phyloP scores from a whole-genome alignment of 35 echinoderm and acorn worm species.

The Ptychodera flava region DNA sequence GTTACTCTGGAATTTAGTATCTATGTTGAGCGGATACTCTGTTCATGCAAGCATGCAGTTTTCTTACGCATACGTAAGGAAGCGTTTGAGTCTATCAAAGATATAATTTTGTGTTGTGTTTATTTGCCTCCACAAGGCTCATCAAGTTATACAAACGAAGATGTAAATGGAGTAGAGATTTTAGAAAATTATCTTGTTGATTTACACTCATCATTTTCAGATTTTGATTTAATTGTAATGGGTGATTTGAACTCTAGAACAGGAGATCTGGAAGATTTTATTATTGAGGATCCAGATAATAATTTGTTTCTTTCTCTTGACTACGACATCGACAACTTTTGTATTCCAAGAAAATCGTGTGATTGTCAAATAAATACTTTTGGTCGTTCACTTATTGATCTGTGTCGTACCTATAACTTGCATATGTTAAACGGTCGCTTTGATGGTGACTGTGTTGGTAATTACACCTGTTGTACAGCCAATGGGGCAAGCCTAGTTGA shows the following conservation, averaged over 20 bases:
- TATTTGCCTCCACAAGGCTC: not conserved
- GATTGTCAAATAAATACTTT: not conserved
- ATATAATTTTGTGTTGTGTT: not conserved
- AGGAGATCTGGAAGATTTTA: not conserved
- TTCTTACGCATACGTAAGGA: not conserved
- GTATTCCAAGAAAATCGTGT: not conserved
- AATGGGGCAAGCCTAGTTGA: not conserved
- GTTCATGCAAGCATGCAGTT: not conserved
- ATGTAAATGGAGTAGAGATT: not conserved
- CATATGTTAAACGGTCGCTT: not conserved
- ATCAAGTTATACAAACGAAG: not conserved
- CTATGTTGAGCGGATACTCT: not conserved
- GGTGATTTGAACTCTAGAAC: not conserved
- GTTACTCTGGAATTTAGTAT: not conserved
- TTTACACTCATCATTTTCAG: not conserved
- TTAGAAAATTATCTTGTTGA: not conserved
- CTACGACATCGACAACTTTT: not conserved
- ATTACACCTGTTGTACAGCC: not conserved
- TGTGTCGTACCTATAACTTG: not conserved
- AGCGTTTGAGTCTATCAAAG: not conserved
- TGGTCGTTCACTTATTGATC: not conserved
- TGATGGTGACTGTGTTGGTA: not conserved
- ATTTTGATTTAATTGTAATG: not conserved
- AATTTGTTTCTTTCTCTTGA: not conserved
- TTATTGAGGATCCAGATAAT: not conserved